Evolutionary conservation across 30 jellyfish, hydroid and myxozoan species (phyloP), one percentile per base, ranked within the genome.

Genomic region (Aurelia aurita): DNA sequence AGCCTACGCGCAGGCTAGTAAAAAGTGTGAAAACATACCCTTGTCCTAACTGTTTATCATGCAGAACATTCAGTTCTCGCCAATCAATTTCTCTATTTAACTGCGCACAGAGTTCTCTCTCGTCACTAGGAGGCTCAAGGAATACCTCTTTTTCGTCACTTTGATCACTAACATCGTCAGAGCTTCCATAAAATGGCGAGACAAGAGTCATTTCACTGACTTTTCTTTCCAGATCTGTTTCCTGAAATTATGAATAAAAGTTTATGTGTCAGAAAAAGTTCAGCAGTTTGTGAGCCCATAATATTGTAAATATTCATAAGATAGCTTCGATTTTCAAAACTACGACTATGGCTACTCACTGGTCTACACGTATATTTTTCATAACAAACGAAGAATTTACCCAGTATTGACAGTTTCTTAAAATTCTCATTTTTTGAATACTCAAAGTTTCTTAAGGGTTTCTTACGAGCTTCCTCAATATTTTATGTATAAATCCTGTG

Each of bases 111-210:
- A 93, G 79, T 71, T 93, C 98, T 39, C 62, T 82, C 46, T 93
- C 98, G 39, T 93, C 93, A 65, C 82, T 74, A 15, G 96, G 97
- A 7, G 98, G 98, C 29, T 82, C 95, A 13, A 74, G 67, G 71
- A 93, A 93, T 7, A 58, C 51, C 22, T 74, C 90, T 39, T 49
- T 57, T 45, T 72, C 95, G 18, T 66, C 69, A 58, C 13, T 28
- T 29, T 21, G 74, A 45, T 93, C 97, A 23, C 66, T 58, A 16
- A 44, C 71, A 35, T 89, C 94, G 11, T 80, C 93, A 8, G 89
- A 67, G 57, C 95, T 92, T 61, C 98, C 98, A 61, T 93, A 93
- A 8, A 87, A 77, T 22, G 98, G 98, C 43, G 76, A 74, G n/a
- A 79, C 60, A 3, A 87, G 82, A 3, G 96, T 93, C 39, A 85